These are phyloP conservation scores for Diorhabda carinulata DNA, from an alignment of 1,140 invertebrate species.

Conservation along the genomic window DNA sequence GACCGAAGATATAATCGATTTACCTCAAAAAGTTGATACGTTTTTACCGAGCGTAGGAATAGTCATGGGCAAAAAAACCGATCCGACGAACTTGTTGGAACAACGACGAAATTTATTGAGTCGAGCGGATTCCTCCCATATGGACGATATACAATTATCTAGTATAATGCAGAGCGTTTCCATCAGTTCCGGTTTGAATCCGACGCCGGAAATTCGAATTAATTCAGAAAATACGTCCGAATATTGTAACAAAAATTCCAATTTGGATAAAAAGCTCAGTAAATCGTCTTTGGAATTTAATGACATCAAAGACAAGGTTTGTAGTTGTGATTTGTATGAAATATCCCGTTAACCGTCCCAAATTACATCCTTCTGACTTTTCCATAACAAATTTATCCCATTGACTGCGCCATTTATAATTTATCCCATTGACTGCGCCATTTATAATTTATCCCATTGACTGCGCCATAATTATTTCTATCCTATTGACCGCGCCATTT, in stretches of 20 bases:
- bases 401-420: too few relatives aligned
- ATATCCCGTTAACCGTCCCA: too few relatives aligned
- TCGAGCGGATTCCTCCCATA: conserved; percentile 44
- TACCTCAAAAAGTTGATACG: conserved; percentile 42
- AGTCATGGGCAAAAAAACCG: conserved; percentile 54
- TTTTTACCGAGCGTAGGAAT: conserved; percentile 63
- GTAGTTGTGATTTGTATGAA: not conserved
- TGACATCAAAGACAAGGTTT: conserved; percentile 25
- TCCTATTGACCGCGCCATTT: too few relatives aligned
- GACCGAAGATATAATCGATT: conserved; percentile 32
- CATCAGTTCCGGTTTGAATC: conserved; percentile 41
- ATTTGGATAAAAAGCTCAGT: conserved; percentile 59
- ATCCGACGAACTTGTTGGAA: conserved; percentile 35
- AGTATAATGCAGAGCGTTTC: conserved; percentile 56
- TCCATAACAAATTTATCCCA: too few relatives aligned
- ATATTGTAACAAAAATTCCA: conserved; percentile 48
- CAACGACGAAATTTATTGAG: conserved; percentile 48
- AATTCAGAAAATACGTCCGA: conserved; percentile 37
- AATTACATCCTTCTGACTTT: too few relatives aligned
- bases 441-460: too few relatives aligned
- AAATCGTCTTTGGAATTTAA: conserved; percentile 67
- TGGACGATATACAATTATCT: conserved; percentile 51
- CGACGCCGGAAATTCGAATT: conserved; percentile 65
- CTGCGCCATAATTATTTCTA: too few relatives aligned
- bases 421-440: too few relatives aligned